phyloP scores from a whole-genome alignment of 2,888 invertebrate species.

The Matsumyia berberina region DNA sequence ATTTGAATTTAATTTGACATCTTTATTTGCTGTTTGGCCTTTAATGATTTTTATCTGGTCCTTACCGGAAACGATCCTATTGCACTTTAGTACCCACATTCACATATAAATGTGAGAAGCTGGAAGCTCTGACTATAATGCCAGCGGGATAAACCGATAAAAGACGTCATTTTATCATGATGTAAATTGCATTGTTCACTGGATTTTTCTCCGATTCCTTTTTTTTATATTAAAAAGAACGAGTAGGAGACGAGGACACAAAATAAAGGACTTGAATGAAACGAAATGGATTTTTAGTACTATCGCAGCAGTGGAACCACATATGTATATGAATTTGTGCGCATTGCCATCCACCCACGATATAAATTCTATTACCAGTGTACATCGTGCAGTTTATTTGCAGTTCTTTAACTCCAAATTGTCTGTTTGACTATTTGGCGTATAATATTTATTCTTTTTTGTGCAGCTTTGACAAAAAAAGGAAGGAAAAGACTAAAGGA shows the following conservation, averaged over 20 bases:
- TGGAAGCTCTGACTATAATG: slow-evolving; percentile 43
- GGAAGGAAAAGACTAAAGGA: background rate
- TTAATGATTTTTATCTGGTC: slow-evolving; percentile 3
- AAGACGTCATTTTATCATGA: slow-evolving; percentile 47
- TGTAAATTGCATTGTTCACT: slow-evolving; percentile 48
- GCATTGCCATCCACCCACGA: slow-evolving; percentile 4
- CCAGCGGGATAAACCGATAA: slow-evolving; percentile 44
- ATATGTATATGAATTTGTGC: slow-evolving; percentile 6
- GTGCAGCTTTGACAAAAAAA: background rate
- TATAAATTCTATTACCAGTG: slow-evolving; percentile 59
- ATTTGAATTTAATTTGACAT: slow-evolving; percentile 14
- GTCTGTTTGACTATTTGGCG: slow-evolving; percentile 60
- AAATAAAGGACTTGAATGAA: slow-evolving; percentile 8
- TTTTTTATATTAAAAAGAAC: slow-evolving; percentile 29
- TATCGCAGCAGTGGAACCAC: slow-evolving; percentile 17
- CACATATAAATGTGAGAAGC: slow-evolving; percentile 46
- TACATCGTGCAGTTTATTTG: slow-evolving; percentile 63
- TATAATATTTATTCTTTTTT: slow-evolving; percentile 21
- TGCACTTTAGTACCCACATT: slow-evolving; percentile 48
- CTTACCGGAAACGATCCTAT: slow-evolving; percentile 28
- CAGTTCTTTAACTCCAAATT: slow-evolving; percentile 57
- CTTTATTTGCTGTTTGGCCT: background rate
- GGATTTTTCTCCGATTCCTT: slow-evolving; percentile 25
- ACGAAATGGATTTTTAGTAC: slow-evolving; percentile 44
- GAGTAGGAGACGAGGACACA: background rate